A percentile compares a stretch with the other conserved stretches of the same genome.
These are phyloP conservation scores for Crypturellus undulatus DNA, from an alignment of 2,113 vertebrate species.

Conservation along the genomic window DNA sequence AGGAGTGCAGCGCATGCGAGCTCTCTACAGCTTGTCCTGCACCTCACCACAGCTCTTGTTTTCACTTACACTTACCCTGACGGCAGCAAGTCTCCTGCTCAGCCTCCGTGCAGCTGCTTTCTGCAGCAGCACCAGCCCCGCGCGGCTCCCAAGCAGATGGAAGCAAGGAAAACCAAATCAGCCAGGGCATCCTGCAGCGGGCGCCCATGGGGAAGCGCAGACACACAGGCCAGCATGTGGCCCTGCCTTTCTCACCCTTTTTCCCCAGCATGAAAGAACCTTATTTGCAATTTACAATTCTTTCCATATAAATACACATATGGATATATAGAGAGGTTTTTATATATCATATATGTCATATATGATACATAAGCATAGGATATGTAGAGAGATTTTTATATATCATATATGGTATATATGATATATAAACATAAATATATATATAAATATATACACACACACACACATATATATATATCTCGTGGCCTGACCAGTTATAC, in stretches of 20 bases:
- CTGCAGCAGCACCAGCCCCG: not conserved
- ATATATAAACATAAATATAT: too few relatives aligned
- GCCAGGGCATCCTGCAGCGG: not conserved
- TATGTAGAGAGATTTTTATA: too few relatives aligned
- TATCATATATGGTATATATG: too few relatives aligned
- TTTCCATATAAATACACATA: not conserved
- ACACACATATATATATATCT: too few relatives aligned
- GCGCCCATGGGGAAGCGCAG: not conserved
- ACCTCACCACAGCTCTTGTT: constrained; percentile 19
- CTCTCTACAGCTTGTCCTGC: not conserved
- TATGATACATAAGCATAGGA: too few relatives aligned
- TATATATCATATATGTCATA: too few relatives aligned
- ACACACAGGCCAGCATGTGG: not conserved
- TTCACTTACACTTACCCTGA: not conserved
- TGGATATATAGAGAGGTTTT: too few relatives aligned
- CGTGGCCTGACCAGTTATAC: not conserved
- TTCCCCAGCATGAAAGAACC: not conserved
- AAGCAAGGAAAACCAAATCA: not conserved
- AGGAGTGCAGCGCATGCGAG: constrained; percentile 21
- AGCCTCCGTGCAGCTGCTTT: constrained; percentile 26
- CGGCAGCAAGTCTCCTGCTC: not conserved
- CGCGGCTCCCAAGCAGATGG: not conserved
- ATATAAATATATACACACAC: too few relatives aligned
- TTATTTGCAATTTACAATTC: not conserved
- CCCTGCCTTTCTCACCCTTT: not conserved